Base-by-base conservation (phyloP, 2,113 vertebrate genomes). In the Petromus typicus region DNA sequence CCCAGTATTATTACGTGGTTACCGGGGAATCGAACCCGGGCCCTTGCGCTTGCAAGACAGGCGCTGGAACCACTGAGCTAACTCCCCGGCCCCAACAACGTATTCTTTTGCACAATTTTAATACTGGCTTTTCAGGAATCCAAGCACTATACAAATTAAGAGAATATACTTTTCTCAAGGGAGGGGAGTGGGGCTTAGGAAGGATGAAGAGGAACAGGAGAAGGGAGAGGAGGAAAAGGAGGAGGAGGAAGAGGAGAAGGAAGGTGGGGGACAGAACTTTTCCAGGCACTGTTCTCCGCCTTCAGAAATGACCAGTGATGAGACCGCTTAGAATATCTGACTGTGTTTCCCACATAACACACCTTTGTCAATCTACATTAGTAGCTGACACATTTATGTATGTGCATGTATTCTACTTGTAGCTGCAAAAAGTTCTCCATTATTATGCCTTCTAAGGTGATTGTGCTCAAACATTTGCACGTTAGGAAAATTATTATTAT, bases 61-160 rank as follows among this genome's bases (percentile, higher is more conserved):
- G n/a, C n/a, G n/a, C n/a, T n/a, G n/a, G n/a, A n/a, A n/a, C n/a
- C n/a, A n/a, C n/a, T n/a, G n/a, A n/a, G n/a, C n/a, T n/a, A n/a
- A n/a, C n/a, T n/a, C n/a, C n/a, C n/a, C n/a, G n/a, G n/a, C n/a
- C n/a, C n/a, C n/a, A n/a, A 32, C 51, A 37, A 86, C 23, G 11
- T 23, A 95, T 69, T 82, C 63, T 63, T 93, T 90, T 78, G 66
- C 54, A 63, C 5, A 32, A n/a, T 80, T 91, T 91, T 59, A 95
- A 64, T 10, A 40, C 2, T 92, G 32, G 1, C 23, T 95, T 83
- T 69, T 32, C 67, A 82, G 93, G 40, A 96, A 66, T 78, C 71
- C 34, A 85, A n/a, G 23, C 57, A 54, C 20, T 66, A 2, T 48
- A 76, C n/a, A 73, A 73, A 81, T 81, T 79, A 94, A 93, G 69